These are phyloP conservation scores for Neodon shergylaensis DNA, from an alignment of 2,113 vertebrate genomes.

Conservation along the genomic window DNA sequence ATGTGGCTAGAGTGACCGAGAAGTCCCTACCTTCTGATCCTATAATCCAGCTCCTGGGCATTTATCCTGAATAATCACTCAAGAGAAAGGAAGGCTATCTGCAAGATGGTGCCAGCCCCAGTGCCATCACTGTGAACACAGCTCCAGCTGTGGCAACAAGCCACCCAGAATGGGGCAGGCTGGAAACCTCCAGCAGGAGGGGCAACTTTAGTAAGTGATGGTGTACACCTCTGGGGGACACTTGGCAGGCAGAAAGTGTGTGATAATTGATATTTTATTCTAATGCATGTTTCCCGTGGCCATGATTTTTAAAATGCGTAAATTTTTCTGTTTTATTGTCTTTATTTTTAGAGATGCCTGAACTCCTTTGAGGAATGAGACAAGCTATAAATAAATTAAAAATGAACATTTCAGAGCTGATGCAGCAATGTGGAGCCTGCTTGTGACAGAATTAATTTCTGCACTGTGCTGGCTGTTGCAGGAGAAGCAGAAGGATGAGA, in stretches of 20 bases:
- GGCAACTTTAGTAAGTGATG: not conserved
- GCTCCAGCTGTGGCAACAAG: not conserved
- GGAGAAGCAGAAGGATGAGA: not conserved
- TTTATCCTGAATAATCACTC: slow-evolving; percentile 47
- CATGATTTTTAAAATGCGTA: not conserved
- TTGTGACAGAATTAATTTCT: slow-evolving; percentile 58
- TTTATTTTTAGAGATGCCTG: slow-evolving; percentile 55
- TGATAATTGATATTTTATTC: slow-evolving; percentile 24
- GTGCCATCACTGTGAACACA: not conserved
- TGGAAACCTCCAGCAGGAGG: not conserved
- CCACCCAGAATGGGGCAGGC: not conserved
- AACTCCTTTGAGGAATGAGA: slow-evolving; percentile 69
- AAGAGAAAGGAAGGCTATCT: slow-evolving; percentile 33
- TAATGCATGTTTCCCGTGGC: not conserved
- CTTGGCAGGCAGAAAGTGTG: not conserved
- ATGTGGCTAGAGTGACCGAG: not conserved
- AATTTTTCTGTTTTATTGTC: slow-evolving; percentile 42
- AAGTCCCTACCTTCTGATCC: slow-evolving; percentile 52
- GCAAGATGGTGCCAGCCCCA: not conserved
- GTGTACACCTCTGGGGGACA: not conserved
- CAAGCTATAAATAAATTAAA: slow-evolving; percentile 65
- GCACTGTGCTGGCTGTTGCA: not conserved
- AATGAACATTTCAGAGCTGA: slow-evolving; percentile 61
- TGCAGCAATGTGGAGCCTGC: slow-evolving; percentile 12
- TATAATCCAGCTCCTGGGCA: slow-evolving; percentile 27